Evolutionary conservation across 2,888 invertebrate genomes (phyloP), one percentile per base, ranked within the genome.

Genomic region (Agrochola macilenta): DNA sequence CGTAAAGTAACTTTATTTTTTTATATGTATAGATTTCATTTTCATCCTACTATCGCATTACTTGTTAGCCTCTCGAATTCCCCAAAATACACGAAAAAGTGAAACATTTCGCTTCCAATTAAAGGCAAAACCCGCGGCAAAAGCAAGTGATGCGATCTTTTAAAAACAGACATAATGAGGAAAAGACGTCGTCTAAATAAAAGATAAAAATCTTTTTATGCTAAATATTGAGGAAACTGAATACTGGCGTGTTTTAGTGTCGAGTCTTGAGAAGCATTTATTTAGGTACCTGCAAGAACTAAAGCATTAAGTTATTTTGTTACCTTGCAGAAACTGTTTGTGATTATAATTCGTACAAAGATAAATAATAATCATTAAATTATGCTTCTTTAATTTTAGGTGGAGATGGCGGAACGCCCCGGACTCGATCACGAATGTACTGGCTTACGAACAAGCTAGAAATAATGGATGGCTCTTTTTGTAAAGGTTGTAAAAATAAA

Each of bases 131-230:
- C 71, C 60, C 65, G 35, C 52, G 60, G 26, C 17, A 66, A 61
- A 49, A 61, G 52, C 60, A 64, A 85, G 63, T 71, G 76, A 70
- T 73, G 78, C 70, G 73, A 86, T 79, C 83, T 80, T 76, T 76
- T 60, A 73, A 72, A 78, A 80, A 64, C 61, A 79, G 58, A 76
- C 72, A 76, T 72, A 77, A 87, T 75, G 58, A 88, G 88, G 86
- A 83, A 86, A 83, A 87, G 35, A 69, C 5, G 39, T 69, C 69
- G 63, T 61, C 75, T 60, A 35, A 70, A 79, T 84, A 75, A 71
- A 86, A 86, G 60, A 86, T 75, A 85, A 52, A 60, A 81, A 82
- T 68, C 68, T 82, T 61, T 81, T 71, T 76, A 61, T 69, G 30
- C 43, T 52, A 74, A 76, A 74, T 75, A 63, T 81, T 60, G 60